Conservation (phyloP, 2,797 vertebrate genomes). For the Liasis olivaceus region DNA sequence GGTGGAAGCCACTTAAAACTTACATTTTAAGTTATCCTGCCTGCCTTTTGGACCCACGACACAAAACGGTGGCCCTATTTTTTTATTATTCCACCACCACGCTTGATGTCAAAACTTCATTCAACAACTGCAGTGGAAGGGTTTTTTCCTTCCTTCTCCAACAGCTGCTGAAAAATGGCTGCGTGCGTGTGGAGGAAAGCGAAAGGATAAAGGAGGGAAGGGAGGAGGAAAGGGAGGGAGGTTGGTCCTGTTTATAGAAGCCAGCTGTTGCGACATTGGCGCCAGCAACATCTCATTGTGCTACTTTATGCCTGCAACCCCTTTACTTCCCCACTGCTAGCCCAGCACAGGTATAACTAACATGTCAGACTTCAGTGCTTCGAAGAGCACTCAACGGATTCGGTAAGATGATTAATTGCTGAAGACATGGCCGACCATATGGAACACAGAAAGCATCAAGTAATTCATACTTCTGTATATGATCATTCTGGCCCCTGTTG, state of each 20-base stretch:
- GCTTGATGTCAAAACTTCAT: slow-evolving; percentile 54
- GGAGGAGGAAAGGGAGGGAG: slow-evolving; percentile 36
- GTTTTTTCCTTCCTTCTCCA: not conserved
- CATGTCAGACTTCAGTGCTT: slow-evolving; percentile 78
- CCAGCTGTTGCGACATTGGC: slow-evolving; percentile 79
- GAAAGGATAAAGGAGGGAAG: slow-evolving; percentile 1
- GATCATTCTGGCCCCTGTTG: slow-evolving; percentile 78
- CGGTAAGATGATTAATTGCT: slow-evolving; percentile 82
- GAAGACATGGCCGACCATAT: slow-evolving; percentile 82
- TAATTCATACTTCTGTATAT: slow-evolving; percentile 83
- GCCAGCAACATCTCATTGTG: slow-evolving; percentile 75
- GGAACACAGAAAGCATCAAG: slow-evolving; percentile 82
- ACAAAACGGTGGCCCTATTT: slow-evolving; percentile 55
- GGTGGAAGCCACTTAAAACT: not conserved
- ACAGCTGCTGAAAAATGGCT: slow-evolving; percentile 55
- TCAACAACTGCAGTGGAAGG: slow-evolving; percentile 38
- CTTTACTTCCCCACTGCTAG: slow-evolving; percentile 44
- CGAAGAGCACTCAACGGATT: slow-evolving; percentile 78
- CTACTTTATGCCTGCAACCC: slow-evolving; percentile 71
- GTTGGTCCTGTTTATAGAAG: slow-evolving; percentile 74
- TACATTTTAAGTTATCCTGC: slow-evolving; percentile 58
- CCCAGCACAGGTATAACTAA: slow-evolving; percentile 78
- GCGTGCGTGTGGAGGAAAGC: slow-evolving; percentile 59
- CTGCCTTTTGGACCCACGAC: slow-evolving; percentile 59
- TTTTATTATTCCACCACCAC: slow-evolving; percentile 59